Evolutionary conservation across 2,113 vertebrate species (phyloP), one percentile per base, ranked within the genome.

Genomic region (Rissa tridactyla): DNA sequence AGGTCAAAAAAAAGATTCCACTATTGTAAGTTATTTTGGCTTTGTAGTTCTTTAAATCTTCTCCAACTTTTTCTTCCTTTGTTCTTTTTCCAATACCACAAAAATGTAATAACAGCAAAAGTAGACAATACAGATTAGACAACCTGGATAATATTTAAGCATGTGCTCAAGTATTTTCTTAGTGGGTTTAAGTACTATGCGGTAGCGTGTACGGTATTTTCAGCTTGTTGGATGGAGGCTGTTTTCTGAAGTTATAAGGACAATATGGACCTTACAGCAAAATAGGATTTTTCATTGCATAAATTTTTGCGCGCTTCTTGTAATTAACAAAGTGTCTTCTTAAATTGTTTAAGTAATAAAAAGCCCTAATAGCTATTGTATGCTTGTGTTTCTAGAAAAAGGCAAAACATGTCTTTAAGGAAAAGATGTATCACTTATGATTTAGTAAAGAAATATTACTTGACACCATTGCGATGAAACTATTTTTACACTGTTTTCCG

Each of bases 21-120:
- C 36, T 40, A 83, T 86, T 54, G 38, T 80, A 80, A 96, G 93
- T 78, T 90, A 89, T 86, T 96, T 84, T 87, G 93, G 79, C 80
- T 95, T 93, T 21, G 4, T 77, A 27, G 11, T 96, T 79, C 95
- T 97, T 95, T 95, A 94, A 69, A 72, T 92, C 86, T 91, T 88
- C 84, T 97, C 95, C 90, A 92, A 62, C 58, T 88, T 83, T 86
- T 36, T 70, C 60, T 83, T 75, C 30, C 92, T 97, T 95, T 98
- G 75, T 98, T 96, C 97, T 75, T 89, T 72, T 55, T 91, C 96
- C 97, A 98, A 93, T 68, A 92, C 95, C 92, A 94, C 96, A 97
- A 96, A 90, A 97, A 97, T 97, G 97, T 42, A 97, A 91, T 86
- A 94, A 94, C 61, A 94, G 82, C 75, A 97, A 51, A 76, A 95